A percentile compares a stretch with the other conserved stretches of the same genome.
Evolutionary conservation across 2,113 vertebrate genomes (phyloP).

Genomic region (Telmatochromis brichardi): DNA sequence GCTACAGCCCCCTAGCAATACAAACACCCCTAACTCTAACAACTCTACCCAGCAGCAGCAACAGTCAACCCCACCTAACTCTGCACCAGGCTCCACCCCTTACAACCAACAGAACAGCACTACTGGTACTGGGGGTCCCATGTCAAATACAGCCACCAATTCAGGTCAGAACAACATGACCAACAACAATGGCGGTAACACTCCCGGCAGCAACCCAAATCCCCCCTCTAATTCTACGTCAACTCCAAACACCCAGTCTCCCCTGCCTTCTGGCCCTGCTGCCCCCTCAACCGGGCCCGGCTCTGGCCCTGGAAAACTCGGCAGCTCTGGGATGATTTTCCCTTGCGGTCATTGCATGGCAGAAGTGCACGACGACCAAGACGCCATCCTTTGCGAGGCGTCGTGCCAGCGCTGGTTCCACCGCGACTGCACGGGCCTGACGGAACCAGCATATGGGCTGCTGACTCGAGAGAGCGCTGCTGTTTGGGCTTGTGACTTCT

Average conservation of each 20-base stretch:
- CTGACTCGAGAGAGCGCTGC: slow-evolving; percentile 92
- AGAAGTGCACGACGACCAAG: slow-evolving; percentile 95
- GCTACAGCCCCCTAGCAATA: slow-evolving; percentile 65
- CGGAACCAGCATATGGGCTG: slow-evolving; percentile 91
- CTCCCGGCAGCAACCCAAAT: slow-evolving; percentile 69
- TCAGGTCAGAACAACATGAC: slow-evolving; percentile 70
- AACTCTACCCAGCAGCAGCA: slow-evolving; percentile 64
- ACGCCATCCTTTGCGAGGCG: slow-evolving; percentile 93
- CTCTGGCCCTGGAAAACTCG: slow-evolving; percentile 63
- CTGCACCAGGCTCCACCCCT: slow-evolving; percentile 74
- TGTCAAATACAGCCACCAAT: slow-evolving; percentile 63
- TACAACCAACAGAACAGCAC: slow-evolving; percentile 78
- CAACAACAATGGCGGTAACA: slow-evolving; percentile 70
- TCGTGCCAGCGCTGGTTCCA: slow-evolving; percentile 98
- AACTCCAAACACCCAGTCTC: slow-evolving; percentile 73
- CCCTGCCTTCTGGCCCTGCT: slow-evolving; percentile 59
- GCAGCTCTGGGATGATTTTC: slow-evolving; percentile 80
- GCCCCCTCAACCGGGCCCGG: slow-evolving; percentile 62
- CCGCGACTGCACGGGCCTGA: slow-evolving; percentile 94
- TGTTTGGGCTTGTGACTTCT: slow-evolving; percentile 96
- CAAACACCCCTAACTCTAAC: slow-evolving; percentile 67
- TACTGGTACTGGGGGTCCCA: slow-evolving; percentile 51
- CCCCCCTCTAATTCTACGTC: slow-evolving; percentile 74
- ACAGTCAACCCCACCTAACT: slow-evolving; percentile 72
- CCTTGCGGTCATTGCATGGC: slow-evolving; percentile 89